A percentile compares a stretch with the other conserved stretches of the same genome.
Evolutionary conservation across 2,797 vertebrate species (phyloP).

Genomic region (Poeciliopsis gracilis): DNA sequence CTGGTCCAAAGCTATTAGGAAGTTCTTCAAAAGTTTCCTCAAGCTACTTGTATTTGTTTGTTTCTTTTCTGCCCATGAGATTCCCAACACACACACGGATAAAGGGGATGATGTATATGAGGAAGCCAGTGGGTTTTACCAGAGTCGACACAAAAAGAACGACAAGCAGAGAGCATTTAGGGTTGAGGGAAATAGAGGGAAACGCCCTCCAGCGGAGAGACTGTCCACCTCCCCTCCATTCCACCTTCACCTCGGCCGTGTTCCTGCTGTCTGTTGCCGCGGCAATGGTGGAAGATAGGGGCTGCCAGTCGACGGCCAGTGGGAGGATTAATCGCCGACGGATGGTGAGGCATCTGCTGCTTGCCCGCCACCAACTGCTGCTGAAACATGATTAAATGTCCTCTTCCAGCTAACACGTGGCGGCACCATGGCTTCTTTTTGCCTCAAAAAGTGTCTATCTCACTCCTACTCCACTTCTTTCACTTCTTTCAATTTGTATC

Average conservation of each 20-base stretch:
- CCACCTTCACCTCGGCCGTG: constrained; percentile 59
- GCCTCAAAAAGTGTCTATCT: background rate
- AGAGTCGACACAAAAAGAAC: constrained; percentile 19
- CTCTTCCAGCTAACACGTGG: constrained; percentile 61
- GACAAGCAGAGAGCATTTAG: constrained; percentile 47
- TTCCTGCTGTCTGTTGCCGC: constrained; percentile 30
- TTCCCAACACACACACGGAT: background rate
- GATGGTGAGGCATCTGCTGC: constrained; percentile 78
- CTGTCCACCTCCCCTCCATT: constrained; percentile 37
- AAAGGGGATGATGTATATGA: constrained; percentile 3
- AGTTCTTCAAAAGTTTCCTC: background rate
- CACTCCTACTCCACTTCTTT: background rate
- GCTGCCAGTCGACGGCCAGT: constrained; percentile 43
- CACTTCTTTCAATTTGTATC: background rate
- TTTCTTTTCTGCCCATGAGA: background rate
- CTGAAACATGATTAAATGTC: constrained; percentile 73
- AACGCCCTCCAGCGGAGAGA: constrained; percentile 46
- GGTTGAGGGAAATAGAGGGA: constrained; percentile 29
- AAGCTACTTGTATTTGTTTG: background rate
- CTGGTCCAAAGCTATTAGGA: background rate
- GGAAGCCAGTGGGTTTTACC: constrained; percentile 41
- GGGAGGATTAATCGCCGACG: constrained; percentile 77
- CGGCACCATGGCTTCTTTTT: constrained; percentile 28
- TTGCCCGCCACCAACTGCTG: constrained; percentile 76
- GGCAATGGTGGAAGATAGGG: constrained; percentile 33